Evolutionary conservation across 2,888 invertebrate species (phyloP).

Genomic region (Fabriciana adippe): DNA sequence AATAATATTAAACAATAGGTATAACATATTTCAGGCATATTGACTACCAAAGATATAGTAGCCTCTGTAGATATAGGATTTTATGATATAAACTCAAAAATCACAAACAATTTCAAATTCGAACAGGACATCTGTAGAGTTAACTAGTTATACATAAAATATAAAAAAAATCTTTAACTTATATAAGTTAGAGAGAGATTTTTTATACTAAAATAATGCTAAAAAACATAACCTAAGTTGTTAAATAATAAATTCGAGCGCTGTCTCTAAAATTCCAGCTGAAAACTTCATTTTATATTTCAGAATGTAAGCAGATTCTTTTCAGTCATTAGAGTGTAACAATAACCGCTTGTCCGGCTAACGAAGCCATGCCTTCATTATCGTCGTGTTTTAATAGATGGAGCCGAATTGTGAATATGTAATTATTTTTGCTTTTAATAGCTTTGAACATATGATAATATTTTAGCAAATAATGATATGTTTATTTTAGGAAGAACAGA

Average conservation of each 20-base stretch:
- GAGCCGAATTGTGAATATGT: constrained; percentile 5
- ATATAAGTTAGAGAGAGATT: neutral
- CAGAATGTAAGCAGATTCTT: constrained; percentile 11
- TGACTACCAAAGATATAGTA: too few relatives aligned
- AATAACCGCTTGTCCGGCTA: constrained; percentile 17
- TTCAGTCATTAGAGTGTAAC: constrained; percentile 17
- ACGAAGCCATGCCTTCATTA: constrained; percentile 20
- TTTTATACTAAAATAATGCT: neutral
- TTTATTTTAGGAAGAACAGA: too few relatives aligned
- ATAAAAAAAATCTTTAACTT: neutral
- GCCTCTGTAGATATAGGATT: too few relatives aligned
- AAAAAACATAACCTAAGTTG: too few relatives aligned
- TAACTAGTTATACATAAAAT: too few relatives aligned
- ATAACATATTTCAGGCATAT: too few relatives aligned
- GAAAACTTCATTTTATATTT: constrained; percentile 8
- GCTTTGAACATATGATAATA: neutral
- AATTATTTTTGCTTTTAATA: constrained; percentile 4
- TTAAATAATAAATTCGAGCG: neutral
- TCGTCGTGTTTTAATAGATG: constrained; percentile 1
- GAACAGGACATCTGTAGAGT: too few relatives aligned
- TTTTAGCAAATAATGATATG: too few relatives aligned
- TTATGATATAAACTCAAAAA: too few relatives aligned
- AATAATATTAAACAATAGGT: too few relatives aligned
- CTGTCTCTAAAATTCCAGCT: neutral
- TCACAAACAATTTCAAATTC: too few relatives aligned